A percentile compares a stretch with the other conserved stretches of the same genome.
Evolutionary conservation across 2,797 vertebrate species (phyloP).

Genomic region (Acanthopagrus latus): DNA sequence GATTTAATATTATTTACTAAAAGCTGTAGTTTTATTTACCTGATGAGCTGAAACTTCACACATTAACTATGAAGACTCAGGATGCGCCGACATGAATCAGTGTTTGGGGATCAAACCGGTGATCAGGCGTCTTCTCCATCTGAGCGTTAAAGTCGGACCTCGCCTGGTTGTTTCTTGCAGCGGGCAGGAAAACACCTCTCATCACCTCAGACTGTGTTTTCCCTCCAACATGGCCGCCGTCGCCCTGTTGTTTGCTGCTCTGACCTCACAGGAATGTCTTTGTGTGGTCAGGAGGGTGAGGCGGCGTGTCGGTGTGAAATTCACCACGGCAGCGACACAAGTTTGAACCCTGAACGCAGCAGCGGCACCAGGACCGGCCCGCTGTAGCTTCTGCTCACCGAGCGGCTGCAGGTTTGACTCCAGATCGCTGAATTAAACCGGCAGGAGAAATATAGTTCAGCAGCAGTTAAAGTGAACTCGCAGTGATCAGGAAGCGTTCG

Average conservation of each 20-base stretch:
- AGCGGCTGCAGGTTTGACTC: not conserved
- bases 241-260: not conserved
- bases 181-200: not conserved
- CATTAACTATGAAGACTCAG: not conserved
- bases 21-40: too few species aligned
- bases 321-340: conserved; percentile 53
- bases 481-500: not conserved
- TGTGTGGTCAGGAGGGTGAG: conserved; percentile 45
- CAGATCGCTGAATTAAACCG: not conserved
- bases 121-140: not conserved
- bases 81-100: not conserved
- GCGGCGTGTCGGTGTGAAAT: conserved; percentile 68
- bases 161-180: not conserved
- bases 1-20: too few species aligned
- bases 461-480: not conserved
- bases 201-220: not conserved
- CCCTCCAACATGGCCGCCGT: conserved; percentile 31
- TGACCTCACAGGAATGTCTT: conserved; percentile 65
- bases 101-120: too few species aligned
- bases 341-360: conserved; percentile 50
- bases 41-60: too few species aligned
- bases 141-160: not conserved
- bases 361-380: too few species aligned
- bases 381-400: not conserved
- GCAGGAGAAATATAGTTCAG: not conserved